Evolutionary conservation across 2,888 invertebrate genomes (phyloP).

Genomic region (Druceiella hillmani): DNA sequence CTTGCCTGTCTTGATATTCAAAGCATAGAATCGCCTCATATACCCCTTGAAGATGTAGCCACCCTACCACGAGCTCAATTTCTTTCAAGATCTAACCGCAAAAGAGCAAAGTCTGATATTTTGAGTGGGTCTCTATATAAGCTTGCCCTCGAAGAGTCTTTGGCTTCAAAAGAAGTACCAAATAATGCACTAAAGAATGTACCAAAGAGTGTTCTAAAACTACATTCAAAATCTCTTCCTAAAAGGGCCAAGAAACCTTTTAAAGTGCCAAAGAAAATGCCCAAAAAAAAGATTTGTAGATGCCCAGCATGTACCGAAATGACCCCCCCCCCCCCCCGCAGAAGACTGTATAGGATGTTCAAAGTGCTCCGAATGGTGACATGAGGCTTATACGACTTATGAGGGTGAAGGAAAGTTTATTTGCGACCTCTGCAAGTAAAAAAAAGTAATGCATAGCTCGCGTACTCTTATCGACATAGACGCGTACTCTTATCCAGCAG

Average conservation of each 20-base stretch:
- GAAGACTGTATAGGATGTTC: constrained; percentile 13
- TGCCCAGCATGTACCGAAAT: constrained; percentile 12
- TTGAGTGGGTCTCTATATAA: constrained; percentile 9
- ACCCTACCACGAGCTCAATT: constrained; percentile 11
- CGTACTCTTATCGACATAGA: constrained; percentile 9
- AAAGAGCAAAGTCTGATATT: constrained; percentile 9
- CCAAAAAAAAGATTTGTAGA: constrained; percentile 8
- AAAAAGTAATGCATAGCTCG: background rate
- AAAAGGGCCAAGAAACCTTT: constrained; percentile 7
- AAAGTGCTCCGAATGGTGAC: constrained; percentile 9
- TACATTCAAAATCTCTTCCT: constrained; percentile 1
- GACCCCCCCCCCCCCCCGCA: constrained; percentile 9
- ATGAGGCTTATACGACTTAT: constrained; percentile 11
- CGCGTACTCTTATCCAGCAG: too few relatives aligned
- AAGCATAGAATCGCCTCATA: constrained; percentile 9
- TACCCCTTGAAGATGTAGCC: constrained; percentile 10
- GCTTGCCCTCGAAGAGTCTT: constrained; percentile 10
- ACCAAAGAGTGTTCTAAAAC: constrained; percentile 5
- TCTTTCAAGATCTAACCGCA: constrained; percentile 11
- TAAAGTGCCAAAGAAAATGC: constrained; percentile 9
- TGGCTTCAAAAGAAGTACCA: too few relatives aligned
- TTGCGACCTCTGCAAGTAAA: constrained; percentile 8
- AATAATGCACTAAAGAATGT: too few relatives aligned
- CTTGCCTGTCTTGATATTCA: constrained; percentile 9
- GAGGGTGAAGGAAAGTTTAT: constrained; percentile 8